Conservation (phyloP, 2,888 invertebrate genomes). For the Pilophorus perplexus region DNA sequence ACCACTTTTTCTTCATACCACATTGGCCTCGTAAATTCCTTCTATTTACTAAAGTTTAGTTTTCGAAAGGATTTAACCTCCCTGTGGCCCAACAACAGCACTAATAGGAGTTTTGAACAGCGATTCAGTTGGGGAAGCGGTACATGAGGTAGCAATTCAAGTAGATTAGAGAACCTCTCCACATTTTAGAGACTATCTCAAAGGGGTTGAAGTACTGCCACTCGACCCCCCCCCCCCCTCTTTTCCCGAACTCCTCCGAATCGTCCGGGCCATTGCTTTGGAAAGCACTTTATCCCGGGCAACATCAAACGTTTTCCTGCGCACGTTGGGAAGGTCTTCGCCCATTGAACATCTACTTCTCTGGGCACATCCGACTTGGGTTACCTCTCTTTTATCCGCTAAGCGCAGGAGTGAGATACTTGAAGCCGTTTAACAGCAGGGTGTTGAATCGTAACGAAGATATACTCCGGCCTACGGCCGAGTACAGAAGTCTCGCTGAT, state of each 20-base stretch:
- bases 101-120: constrained; percentile 3
- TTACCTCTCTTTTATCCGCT: too few species aligned
- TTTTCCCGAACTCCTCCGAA: not conserved
- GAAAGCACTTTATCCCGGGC: constrained; percentile 17
- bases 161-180: constrained; percentile 19
- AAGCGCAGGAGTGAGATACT: too few species aligned
- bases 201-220: constrained; percentile 20
- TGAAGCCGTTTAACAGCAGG: too few species aligned
- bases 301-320: constrained; percentile 24
- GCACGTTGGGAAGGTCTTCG: too few species aligned
- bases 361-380: too few species aligned
- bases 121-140: not conserved
- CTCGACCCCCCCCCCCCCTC: not conserved
- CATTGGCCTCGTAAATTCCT: too few species aligned
- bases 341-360: too few species aligned
- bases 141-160: constrained; percentile 9
- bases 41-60: constrained; percentile 15
- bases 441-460: too few species aligned
- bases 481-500: too few species aligned
- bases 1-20: too few species aligned
- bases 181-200: constrained; percentile 15
- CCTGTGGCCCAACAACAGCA: not conserved
- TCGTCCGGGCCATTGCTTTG: constrained; percentile 23
- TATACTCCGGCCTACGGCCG: too few species aligned
- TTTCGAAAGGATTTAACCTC: not conserved